phyloP scores from a whole-genome alignment of 2,888 invertebrate species.

The Dryobota labecula region DNA sequence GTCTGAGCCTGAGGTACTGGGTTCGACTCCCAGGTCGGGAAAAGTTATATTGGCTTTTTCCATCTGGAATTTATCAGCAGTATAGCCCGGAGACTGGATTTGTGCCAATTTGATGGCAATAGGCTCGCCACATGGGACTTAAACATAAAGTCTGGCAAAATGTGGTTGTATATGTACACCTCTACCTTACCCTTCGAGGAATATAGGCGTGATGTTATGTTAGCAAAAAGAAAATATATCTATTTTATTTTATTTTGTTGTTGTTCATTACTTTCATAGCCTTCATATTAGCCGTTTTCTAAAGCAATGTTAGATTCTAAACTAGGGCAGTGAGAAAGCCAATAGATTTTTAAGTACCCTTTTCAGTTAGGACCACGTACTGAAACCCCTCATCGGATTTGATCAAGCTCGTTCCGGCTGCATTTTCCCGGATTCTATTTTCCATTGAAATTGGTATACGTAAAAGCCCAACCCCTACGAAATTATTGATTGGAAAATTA shows the following conservation, averaged over 20 bases:
- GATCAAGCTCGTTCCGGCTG: slow-evolving; percentile 14
- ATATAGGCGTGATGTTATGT: not conserved
- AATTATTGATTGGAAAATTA: slow-evolving; percentile 15
- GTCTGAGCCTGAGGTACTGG: not conserved
- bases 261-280: not conserved
- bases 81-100: too few species aligned
- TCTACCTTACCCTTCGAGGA: not conserved
- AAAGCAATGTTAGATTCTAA: slow-evolving; percentile 2
- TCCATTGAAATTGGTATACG: slow-evolving; percentile 14
- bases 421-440: slow-evolving; percentile 17
- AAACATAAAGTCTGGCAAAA: too few species aligned
- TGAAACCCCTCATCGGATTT: slow-evolving; percentile 20
- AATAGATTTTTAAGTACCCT: not conserved
- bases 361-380: not conserved
- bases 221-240: not conserved
- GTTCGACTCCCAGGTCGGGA: not conserved
- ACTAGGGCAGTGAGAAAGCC: not conserved
- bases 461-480: not conserved
- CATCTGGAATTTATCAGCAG: not conserved
- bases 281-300: not conserved
- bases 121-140: too few species aligned
- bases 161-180: not conserved
- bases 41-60: not conserved
- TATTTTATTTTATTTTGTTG: too few species aligned
- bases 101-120: too few species aligned